Evolutionary conservation across 2,797 vertebrate species (phyloP), one percentile per base, ranked within the genome.

Genomic region (Toxotes lorentzi): DNA sequence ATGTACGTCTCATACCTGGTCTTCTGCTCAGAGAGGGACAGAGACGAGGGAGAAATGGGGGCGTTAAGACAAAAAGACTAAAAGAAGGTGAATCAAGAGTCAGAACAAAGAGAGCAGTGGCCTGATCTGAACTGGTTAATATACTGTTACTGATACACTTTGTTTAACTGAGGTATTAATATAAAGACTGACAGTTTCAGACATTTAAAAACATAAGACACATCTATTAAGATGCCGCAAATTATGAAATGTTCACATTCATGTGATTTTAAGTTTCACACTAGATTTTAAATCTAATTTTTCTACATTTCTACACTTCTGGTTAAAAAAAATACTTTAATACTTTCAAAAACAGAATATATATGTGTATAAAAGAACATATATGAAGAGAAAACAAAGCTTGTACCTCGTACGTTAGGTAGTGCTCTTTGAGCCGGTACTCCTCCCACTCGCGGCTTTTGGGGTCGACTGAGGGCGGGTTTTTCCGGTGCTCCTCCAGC

Each of bases 371-470:
- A 6, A 53, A 6, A 24, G n/a, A 23, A 45, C 3, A 19, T 11
- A 48, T 41, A 63, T 51, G 21, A 30, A 66, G 23, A 59, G 41
- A 57, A 65, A 54, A 45, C 4, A 24, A 11, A 65, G 53, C 1
- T 48, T 17, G 30, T 82, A 99, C 98, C 97, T 99, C 98, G 16
- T 99, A 99, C 12, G 93, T 96, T 92, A 99, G 96, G 94, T 99
- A 99, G 94, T 99, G 97, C 92, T 98, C 97, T 95, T 99, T 99
- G 84, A 99, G 95, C 74, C 96, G 95, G 93, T 96, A 96, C 90
- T 99, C 98, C 92, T 99, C 97, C 24, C 96, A 95, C 89, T 98
- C 97, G 84, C 97, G 97, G 90, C 96, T 98, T 88, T 97, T 98
- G 81, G 96, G 92, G 79, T 95, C 96, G 74, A 94, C 95, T 70